phyloP scores from a whole-genome alignment of 1,140 invertebrate genomes.

The Brachionus plicatilis region DNA sequence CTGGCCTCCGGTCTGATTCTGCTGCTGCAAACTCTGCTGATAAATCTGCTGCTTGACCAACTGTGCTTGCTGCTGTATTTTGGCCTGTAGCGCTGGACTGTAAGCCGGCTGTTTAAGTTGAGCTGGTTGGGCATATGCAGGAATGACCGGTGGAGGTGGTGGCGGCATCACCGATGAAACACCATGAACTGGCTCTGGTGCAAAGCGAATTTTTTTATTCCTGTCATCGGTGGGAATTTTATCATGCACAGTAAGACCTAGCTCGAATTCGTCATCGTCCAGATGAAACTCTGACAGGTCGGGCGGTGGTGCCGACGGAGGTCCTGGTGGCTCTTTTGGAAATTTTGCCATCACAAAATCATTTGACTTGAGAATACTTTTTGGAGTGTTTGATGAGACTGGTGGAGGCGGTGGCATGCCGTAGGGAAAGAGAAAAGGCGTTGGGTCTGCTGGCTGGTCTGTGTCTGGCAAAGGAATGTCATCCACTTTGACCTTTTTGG shows the following conservation, averaged over 20 bases:
- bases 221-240: not conserved
- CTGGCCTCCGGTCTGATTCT: not conserved
- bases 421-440: not conserved
- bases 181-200: not conserved
- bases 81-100: not conserved
- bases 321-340: not conserved
- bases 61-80: conserved; percentile 18
- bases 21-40: not conserved
- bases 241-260: not conserved
- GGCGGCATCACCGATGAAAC: not conserved
- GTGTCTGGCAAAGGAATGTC: conserved; percentile 36
- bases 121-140: not conserved
- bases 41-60: conserved; percentile 2
- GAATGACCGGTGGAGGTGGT: not conserved
- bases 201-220: conserved; percentile 20
- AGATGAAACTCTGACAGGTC: conserved; percentile 29
- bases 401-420: not conserved
- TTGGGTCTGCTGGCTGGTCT: not conserved
- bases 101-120: not conserved
- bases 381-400: not conserved
- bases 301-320: not conserved
- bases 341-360: not conserved
- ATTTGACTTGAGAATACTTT: not conserved
- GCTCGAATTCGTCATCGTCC: conserved; percentile 6
- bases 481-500: conserved; percentile 31